Evolutionary conservation across 2,888 invertebrate species (phyloP).

Genomic region (Bellardia bayeri): DNA sequence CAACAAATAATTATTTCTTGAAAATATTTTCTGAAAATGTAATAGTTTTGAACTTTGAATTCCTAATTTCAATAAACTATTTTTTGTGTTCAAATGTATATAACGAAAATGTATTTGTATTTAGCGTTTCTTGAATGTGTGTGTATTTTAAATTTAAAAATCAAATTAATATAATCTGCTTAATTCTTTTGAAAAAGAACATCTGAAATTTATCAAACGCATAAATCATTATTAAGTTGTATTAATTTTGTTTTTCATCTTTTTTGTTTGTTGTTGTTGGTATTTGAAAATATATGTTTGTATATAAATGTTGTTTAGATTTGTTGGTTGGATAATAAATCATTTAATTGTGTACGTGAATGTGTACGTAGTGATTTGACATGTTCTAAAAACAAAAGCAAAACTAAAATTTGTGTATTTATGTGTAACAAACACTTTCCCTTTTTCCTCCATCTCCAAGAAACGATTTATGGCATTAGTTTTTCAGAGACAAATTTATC

Average conservation of each 20-base stretch:
- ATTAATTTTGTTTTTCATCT: conserved; percentile 19
- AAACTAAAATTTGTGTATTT: conserved; percentile 30
- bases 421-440: conserved; percentile 62
- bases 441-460: conserved; percentile 44
- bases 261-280: conserved; percentile 4
- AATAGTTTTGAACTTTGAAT: no score
- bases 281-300: conserved; percentile 24
- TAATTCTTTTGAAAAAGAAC: conserved; percentile 35
- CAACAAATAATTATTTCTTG: no score
- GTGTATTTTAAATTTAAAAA: not conserved
- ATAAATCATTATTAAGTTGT: conserved; percentile 60
- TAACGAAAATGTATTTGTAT: no score
- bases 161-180: conserved; percentile 39
- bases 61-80: no score
- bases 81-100: no score
- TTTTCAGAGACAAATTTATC: conserved; percentile 55
- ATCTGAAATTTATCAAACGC: conserved; percentile 38
- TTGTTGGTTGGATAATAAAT: conserved; percentile 63
- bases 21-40: no score
- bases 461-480: conserved; percentile 60
- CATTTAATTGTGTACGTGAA: conserved; percentile 56
- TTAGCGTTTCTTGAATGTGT: not conserved
- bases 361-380: conserved; percentile 55
- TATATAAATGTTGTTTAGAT: conserved; percentile 23
- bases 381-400: conserved; percentile 53